Evolutionary conservation across 2,888 invertebrate species (phyloP).

Genomic region (Autographa pulchrina): DNA sequence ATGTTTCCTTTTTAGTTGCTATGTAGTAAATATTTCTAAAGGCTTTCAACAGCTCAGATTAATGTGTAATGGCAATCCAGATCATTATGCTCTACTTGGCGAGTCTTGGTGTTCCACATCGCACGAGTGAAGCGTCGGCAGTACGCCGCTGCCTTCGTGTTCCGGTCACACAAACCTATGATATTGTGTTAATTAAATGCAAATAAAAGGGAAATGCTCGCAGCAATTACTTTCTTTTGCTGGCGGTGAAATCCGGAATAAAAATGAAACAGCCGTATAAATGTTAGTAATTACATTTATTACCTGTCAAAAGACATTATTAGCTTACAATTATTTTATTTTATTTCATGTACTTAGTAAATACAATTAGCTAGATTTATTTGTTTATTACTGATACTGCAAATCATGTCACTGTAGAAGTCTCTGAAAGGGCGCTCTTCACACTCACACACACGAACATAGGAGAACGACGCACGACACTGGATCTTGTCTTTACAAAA

Average conservation of each 20-base stretch:
- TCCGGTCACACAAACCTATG: constrained; percentile 39
- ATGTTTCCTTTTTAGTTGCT: neutral
- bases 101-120: neutral
- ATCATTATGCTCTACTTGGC: constrained; percentile 1
- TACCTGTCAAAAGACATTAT: constrained; percentile 87
- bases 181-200: constrained; percentile 57
- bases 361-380: constrained; percentile 88
- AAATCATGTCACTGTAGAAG: constrained; percentile 79
- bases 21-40: neutral
- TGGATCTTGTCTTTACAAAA: constrained; percentile 60
- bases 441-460: constrained; percentile 82
- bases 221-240: constrained; percentile 45
- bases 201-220: constrained; percentile 55
- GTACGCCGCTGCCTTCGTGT: constrained; percentile 17
- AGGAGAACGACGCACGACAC: constrained; percentile 76
- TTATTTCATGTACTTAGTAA: constrained; percentile 87
- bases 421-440: constrained; percentile 76
- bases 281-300: constrained; percentile 88
- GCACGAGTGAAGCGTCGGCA: constrained; percentile 9
- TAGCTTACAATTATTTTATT: constrained; percentile 84
- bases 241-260: constrained; percentile 41
- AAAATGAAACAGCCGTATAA: constrained; percentile 61
- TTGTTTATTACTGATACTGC: constrained; percentile 63
- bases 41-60: neutral
- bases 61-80: neutral